Conservation (phyloP, 2,797 vertebrate species). For the Botia almorhae region DNA sequence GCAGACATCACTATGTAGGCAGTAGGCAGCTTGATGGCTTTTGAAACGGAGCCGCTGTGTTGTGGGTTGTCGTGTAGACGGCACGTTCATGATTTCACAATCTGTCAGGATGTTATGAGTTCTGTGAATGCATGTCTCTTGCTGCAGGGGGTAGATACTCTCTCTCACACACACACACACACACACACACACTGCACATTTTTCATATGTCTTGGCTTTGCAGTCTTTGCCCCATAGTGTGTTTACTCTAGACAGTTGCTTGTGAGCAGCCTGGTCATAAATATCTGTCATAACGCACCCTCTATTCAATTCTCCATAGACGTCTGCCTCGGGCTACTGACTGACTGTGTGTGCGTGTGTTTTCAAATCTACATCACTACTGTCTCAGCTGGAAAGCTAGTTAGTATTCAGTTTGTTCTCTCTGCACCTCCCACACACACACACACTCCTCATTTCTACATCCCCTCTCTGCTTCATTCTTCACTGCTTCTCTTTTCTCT, state of each 20-base stretch:
- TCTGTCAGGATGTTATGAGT: conserved; percentile 29
- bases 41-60: not conserved
- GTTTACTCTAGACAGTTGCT: conserved; percentile 59
- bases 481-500: conserved; percentile 60
- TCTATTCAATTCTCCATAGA: conserved; percentile 59
- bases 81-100: conserved; percentile 12
- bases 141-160: conserved; percentile 33
- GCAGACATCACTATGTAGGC: not conserved
- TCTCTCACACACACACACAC: not conserved
- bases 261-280: conserved; percentile 65
- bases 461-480: conserved; percentile 64
- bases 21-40: not conserved
- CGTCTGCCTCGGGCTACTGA: conserved; percentile 35
- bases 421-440: conserved; percentile 47
- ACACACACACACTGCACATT: conserved; percentile 22
- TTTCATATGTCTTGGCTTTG: conserved; percentile 24
- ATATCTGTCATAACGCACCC: conserved; percentile 69
- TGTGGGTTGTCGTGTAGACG: not conserved
- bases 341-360: conserved; percentile 32
- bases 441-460: conserved; percentile 54
- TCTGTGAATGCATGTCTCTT: conserved; percentile 43
- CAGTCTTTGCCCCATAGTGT: conserved; percentile 51
- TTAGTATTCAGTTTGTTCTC: conserved; percentile 63
- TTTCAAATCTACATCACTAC: conserved; percentile 48
- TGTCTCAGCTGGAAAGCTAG: conserved; percentile 59